Conservation (phyloP, 1,140 invertebrate genomes). For the Tribolium madens region DNA sequence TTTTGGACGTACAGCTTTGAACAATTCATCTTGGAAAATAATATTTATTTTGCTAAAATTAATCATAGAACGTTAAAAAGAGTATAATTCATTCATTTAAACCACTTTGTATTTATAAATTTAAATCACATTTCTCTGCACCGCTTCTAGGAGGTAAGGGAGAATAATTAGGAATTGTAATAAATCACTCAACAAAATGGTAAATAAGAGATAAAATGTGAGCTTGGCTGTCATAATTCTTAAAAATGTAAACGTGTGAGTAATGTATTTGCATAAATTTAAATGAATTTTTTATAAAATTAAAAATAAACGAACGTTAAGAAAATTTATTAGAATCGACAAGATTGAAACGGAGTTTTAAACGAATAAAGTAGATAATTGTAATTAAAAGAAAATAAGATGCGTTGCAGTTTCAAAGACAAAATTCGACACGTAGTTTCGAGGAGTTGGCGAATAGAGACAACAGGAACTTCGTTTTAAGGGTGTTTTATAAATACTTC, state of each 20-base stretch:
- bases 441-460: constrained; percentile 18
- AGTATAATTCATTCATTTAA: no score
- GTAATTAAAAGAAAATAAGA: background rate
- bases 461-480: constrained; percentile 39
- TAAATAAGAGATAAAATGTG: background rate
- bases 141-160: background rate
- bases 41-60: no score
- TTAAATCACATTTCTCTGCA: background rate
- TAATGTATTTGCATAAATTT: background rate
- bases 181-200: background rate
- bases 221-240: background rate
- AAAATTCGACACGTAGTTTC: no score
- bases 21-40: no score
- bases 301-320: no score
- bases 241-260: background rate
- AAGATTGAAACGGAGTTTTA: no score
- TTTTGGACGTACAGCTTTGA: no score
- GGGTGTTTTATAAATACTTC: constrained; percentile 46
- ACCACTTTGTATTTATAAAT: background rate
- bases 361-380: no score
- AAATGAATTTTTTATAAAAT: background rate
- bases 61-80: no score
- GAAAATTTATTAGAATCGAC: no score
- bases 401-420: background rate
- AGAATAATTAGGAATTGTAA: background rate